Evolutionary conservation across 2,113 vertebrate species (phyloP).

Genomic region (Alaudala cheleensis): DNA sequence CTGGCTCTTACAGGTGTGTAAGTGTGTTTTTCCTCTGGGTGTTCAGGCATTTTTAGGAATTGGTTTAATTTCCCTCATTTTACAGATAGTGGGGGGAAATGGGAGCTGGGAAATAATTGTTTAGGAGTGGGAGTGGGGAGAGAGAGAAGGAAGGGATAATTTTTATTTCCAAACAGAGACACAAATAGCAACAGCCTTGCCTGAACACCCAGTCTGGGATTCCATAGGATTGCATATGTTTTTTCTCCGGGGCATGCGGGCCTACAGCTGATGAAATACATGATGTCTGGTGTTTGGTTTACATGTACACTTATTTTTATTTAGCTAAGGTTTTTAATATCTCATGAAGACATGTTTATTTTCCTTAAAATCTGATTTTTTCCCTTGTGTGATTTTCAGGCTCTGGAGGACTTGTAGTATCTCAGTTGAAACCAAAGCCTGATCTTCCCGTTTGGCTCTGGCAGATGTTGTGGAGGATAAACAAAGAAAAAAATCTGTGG

Average conservation of each 20-base stretch:
- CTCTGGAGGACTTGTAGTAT: background rate
- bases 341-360: conserved; percentile 31
- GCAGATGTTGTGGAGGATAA: background rate
- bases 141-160: background rate
- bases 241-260: background rate
- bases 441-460: background rate
- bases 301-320: conserved; percentile 12
- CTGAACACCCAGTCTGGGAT: background rate
- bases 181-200: background rate
- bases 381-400: conserved; percentile 25
- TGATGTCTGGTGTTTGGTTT: conserved; percentile 18
- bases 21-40: background rate
- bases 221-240: background rate
- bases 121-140: background rate
- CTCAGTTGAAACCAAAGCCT: background rate
- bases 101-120: background rate
- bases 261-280: background rate
- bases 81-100: background rate
- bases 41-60: background rate
- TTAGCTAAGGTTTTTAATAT: conserved; percentile 25
- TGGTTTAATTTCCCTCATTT: background rate
- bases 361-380: conserved; percentile 53
- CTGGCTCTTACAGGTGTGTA: background rate
- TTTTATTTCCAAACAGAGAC: background rate
- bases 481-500: background rate